Evolutionary conservation across 2,113 vertebrate species (phyloP).

Genomic region (Phainopepla nitens): DNA sequence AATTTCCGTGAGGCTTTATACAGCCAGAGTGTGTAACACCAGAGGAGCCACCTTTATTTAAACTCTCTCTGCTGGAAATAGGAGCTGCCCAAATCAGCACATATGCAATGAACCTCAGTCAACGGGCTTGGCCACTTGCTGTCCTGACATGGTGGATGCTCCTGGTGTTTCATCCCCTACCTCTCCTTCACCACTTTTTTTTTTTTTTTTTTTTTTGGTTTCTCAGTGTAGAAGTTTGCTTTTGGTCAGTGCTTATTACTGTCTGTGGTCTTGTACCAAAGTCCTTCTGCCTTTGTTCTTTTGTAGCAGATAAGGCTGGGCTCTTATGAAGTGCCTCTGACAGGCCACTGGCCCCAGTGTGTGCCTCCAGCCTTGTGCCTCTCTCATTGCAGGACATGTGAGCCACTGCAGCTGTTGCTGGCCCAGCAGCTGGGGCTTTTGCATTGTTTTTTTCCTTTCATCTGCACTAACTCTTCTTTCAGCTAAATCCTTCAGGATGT

Average conservation of each 20-base stretch:
- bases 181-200: not conserved
- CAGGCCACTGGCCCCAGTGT: rapidly evolving
- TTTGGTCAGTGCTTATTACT: not conserved
- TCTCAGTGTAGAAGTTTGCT: not conserved
- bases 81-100: not conserved
- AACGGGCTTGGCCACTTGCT: not conserved
- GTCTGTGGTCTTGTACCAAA: not conserved
- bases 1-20: not conserved
- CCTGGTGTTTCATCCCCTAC: not conserved
- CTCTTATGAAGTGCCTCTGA: not conserved
- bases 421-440: not conserved
- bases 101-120: not conserved
- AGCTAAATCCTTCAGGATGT: not conserved
- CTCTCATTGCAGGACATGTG: not conserved
- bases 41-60: not conserved
- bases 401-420: slow-evolving; percentile 12
- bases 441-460: not conserved
- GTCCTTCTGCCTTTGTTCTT: not conserved
- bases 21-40: not conserved
- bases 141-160: not conserved
- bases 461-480: not conserved
- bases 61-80: not conserved
- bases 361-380: not conserved
- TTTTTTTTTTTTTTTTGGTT: not conserved
- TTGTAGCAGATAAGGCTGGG: not conserved